Base-by-base conservation (phyloP, 2,888 invertebrate genomes). In the Acronicta aceris region DNA sequence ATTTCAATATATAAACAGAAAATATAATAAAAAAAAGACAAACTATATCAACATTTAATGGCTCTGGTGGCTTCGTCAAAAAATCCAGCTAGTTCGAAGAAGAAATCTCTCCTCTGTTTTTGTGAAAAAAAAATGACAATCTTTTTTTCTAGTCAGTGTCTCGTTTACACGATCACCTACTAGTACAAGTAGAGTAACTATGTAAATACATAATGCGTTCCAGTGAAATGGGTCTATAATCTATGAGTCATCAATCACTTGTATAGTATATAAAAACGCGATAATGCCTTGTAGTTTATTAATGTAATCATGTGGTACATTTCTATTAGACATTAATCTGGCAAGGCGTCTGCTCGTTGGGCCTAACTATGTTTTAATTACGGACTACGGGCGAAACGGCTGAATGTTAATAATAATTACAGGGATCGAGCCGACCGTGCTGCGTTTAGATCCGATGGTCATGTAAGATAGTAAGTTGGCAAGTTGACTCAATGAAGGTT, bases 341-440 rank as follows among this genome's bases (percentile, higher is more conserved):
- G 83, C 85, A 85, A 87, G 85, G 87, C 83, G 79, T 72, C 74
- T 66, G 76, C 80, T 82, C 79, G 81, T 80, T 82, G 84, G 52
- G 76, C 83, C 88, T 94, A 94, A 94, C 91, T 93, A 94, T 91
- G 88, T 93, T 94, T 93, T 94, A 94, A 94, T 94, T 94, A 90
- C 84, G 79, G 86, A 80, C 85, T 82, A 82, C 83, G 81, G 82
- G 85, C 85, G 81, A 83, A 86, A 89, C 86, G 82, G 83, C 86
- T 86, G 83, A 83, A 85, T 83, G 89, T 84, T 86, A 80, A 76
- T 86, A 82, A 91, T 93, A 91, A 93, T 93, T 92, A 91, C 83
- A 89, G 88, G 79, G 83, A 81, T 73, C 71, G 75, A 66, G 75
- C 84, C 84, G 87, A 76, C 73, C 70, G 78, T 81, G 88, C 83